phyloP scores from a whole-genome alignment of 2,888 invertebrate genomes.

The Metacarcinus magister region DNA sequence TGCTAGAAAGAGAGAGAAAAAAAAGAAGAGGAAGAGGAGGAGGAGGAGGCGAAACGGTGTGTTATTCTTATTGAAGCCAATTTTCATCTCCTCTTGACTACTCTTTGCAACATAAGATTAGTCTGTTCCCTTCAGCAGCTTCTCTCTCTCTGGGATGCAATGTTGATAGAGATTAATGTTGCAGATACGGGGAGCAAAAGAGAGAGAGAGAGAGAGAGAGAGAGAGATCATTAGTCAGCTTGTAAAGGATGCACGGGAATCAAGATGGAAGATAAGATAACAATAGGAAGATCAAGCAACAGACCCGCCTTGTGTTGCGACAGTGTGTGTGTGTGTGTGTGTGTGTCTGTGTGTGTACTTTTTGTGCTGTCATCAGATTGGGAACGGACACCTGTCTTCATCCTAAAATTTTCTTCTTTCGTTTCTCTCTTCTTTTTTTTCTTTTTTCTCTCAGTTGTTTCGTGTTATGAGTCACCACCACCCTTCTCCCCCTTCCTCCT shows the following conservation, averaged over 20 bases:
- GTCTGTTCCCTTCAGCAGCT: not conserved
- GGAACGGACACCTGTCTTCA: not conserved
- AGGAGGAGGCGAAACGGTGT: not conserved
- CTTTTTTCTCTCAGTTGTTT: not conserved
- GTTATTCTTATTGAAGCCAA: not conserved
- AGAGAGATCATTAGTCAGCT: not conserved
- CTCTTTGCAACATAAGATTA: not conserved
- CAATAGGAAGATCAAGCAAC: not conserved
- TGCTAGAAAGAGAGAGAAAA: not conserved
- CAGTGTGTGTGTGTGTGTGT: not conserved
- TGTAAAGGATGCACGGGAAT: not conserved
- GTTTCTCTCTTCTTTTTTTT: not conserved
- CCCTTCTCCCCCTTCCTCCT: not conserved
- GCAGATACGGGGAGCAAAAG: not conserved
- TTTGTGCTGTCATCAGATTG: not conserved
- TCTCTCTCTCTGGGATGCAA: not conserved
- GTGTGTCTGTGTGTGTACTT: not conserved
- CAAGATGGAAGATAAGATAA: not conserved
- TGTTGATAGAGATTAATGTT: not conserved
- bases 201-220: slow-evolving; percentile 2
- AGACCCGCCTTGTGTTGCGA: slow-evolving; percentile 9
- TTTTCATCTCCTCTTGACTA: not conserved
- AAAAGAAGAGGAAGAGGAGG: too few relatives aligned
- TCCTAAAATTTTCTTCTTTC: not conserved
- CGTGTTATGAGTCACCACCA: not conserved